phyloP scores from a whole-genome alignment of 2,888 invertebrate species.

The Dryadula phaetusa region DNA sequence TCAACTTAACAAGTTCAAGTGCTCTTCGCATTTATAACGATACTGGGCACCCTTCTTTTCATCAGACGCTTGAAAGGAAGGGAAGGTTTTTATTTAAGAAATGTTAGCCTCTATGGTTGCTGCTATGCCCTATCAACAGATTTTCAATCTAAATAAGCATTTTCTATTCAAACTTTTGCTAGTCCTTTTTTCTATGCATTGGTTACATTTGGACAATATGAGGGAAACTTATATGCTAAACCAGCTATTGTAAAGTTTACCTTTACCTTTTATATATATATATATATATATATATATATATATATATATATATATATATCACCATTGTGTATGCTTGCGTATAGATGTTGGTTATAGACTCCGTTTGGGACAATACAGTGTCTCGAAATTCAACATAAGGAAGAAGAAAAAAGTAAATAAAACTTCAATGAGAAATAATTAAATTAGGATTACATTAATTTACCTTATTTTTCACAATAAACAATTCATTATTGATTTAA shows the following conservation, averaged over 20 bases:
- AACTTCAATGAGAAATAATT: too few species aligned
- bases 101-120: conserved; percentile 65
- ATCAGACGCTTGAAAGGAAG: conserved; percentile 49
- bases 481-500: conserved; percentile 1
- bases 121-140: conserved; percentile 72
- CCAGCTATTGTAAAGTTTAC: neutral
- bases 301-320: neutral
- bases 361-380: too few species aligned
- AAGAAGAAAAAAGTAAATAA: too few species aligned
- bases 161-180: conserved; percentile 78
- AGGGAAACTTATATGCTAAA: conserved; percentile 3
- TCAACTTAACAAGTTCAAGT: conserved; percentile 53
- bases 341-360: too few species aligned
- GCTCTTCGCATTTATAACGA: conserved; percentile 57
- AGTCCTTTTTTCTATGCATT: conserved; percentile 63
- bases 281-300: neutral
- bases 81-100: conserved; percentile 55
- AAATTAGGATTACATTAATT: too few species aligned
- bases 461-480: neutral
- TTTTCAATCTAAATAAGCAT: conserved; percentile 77
- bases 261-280: neutral
- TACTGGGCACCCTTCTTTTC: conserved; percentile 45
- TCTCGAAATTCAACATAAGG: too few species aligned
- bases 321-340: too few species aligned
- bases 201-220: neutral